phyloP scores from a whole-genome alignment of 2,113 vertebrate species.

The Micronycteris hirsuta region DNA sequence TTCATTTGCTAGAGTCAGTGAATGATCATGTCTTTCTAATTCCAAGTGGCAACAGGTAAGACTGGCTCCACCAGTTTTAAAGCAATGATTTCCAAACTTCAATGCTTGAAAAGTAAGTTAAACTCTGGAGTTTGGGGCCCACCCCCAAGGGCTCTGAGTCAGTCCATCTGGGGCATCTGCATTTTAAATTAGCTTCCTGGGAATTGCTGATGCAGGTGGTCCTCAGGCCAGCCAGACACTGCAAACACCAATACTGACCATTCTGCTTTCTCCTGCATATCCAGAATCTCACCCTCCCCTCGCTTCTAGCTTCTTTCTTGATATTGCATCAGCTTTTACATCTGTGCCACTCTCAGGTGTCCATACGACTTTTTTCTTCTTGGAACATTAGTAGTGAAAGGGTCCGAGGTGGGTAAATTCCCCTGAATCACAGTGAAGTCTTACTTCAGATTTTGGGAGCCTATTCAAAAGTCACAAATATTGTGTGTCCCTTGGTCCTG shows the following conservation, averaged over 20 bases:
- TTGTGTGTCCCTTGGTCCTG: not conserved
- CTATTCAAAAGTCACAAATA: not conserved
- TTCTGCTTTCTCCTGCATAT: not conserved
- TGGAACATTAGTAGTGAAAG: not conserved
- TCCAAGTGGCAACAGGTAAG: conserved; percentile 11
- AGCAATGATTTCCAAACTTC: conserved; percentile 38
- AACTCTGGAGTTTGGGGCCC: not conserved
- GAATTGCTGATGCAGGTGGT: not conserved
- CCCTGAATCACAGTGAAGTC: not conserved
- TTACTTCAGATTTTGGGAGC: not conserved
- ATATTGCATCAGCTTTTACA: not conserved
- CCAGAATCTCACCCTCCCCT: not conserved
- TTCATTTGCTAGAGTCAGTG: not conserved
- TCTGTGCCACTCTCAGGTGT: not conserved
- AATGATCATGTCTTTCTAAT: not conserved
- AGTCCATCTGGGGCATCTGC: not conserved
- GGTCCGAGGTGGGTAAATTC: not conserved
- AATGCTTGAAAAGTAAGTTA: not conserved
- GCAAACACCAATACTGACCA: not conserved
- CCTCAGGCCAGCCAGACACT: not conserved
- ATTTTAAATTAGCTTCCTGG: not conserved
- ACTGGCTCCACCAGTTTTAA: not conserved
- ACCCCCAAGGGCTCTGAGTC: not conserved
- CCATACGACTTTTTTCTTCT: not conserved
- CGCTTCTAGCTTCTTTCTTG: not conserved